Evolutionary conservation across 2,888 invertebrate species (phyloP).

Genomic region (Platypus cylindrus): DNA sequence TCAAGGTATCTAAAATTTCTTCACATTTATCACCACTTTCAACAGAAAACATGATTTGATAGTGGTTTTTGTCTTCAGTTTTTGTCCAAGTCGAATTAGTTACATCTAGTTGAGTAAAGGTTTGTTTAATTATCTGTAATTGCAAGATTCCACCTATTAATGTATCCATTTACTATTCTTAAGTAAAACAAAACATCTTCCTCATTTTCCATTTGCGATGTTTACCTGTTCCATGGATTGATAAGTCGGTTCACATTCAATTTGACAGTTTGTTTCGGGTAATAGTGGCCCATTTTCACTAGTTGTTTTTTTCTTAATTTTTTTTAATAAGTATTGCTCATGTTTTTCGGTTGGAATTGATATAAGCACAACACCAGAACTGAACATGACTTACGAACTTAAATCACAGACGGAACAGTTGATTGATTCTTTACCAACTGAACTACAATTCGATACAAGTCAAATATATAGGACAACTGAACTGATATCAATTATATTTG

Average conservation of each 20-base stretch:
- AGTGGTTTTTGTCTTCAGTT: constrained; percentile 38
- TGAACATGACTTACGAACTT: background rate
- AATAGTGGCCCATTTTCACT: constrained; percentile 12
- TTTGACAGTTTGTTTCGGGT: no score
- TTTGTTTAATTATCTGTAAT: constrained; percentile 39
- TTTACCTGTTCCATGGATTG: constrained; percentile 15
- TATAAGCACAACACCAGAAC: constrained; percentile 43
- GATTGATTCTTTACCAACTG: no score
- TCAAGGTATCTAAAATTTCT: constrained; percentile 43
- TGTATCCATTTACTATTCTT: no score
- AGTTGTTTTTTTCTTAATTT: constrained; percentile 19
- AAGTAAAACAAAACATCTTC: no score
- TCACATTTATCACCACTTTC: constrained; percentile 47
- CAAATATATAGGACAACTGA: no score
- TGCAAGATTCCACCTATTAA: constrained; percentile 2
- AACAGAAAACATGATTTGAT: constrained; percentile 47
- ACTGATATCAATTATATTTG: no score
- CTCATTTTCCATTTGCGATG: no score
- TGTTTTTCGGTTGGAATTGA: constrained; percentile 42
- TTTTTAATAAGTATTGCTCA: constrained; percentile 28
- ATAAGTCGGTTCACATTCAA: no score
- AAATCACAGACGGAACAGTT: no score
- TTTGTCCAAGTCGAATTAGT: constrained; percentile 44
- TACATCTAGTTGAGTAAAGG: constrained; percentile 41
- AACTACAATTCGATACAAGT: no score